phyloP scores from a whole-genome alignment of 2,888 invertebrate species.

The Diadromus collaris region DNA sequence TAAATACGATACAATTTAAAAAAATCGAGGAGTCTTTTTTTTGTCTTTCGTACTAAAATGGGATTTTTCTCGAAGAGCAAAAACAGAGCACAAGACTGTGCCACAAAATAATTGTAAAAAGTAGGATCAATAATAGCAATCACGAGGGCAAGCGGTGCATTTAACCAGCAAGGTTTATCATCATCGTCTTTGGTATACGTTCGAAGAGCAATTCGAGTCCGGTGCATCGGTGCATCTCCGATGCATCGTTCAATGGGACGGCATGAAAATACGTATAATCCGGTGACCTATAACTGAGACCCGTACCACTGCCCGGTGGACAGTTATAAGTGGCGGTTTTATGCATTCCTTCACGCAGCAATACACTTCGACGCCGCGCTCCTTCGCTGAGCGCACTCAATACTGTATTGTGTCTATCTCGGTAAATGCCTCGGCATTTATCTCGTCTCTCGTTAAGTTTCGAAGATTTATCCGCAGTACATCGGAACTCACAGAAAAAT shows the following conservation, averaged over 20 bases:
- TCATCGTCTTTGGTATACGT: constrained; percentile 8
- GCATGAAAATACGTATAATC: constrained; percentile 55
- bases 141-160: background rate
- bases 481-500: background rate
- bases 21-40: background rate
- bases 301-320: constrained; percentile 56
- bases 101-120: background rate
- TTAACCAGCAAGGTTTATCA: background rate
- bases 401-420: background rate
- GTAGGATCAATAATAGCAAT: background rate
- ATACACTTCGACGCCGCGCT: constrained; percentile 39
- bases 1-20: background rate
- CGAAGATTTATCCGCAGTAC: constrained; percentile 1
- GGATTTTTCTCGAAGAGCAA: too few relatives aligned
- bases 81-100: too few relatives aligned
- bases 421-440: constrained; percentile 10
- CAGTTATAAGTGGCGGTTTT: constrained; percentile 62
- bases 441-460: constrained; percentile 3
- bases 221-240: constrained; percentile 40
- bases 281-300: constrained; percentile 58
- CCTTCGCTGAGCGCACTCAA: background rate
- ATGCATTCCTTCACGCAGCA: constrained; percentile 61
- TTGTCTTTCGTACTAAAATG: too few relatives aligned
- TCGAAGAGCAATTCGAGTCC: constrained; percentile 14
- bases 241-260: constrained; percentile 32